phyloP scores from a whole-genome alignment of 2,113 vertebrate genomes.

The Spilogale gracilis region DNA sequence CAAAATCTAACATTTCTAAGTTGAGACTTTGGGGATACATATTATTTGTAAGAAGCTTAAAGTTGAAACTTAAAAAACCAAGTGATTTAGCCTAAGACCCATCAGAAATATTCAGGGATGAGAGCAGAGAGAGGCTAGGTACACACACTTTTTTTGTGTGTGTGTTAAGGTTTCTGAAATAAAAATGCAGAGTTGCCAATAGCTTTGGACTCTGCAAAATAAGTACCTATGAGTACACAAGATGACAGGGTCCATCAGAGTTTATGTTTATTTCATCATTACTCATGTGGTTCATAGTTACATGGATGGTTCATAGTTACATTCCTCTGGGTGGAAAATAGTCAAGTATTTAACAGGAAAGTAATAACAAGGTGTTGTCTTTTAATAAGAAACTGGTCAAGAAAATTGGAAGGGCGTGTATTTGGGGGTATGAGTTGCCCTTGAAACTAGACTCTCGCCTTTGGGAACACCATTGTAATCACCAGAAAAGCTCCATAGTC shows the following conservation, averaged over 20 bases:
- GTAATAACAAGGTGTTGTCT: neutral
- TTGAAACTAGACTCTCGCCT: neutral
- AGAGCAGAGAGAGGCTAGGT: neutral
- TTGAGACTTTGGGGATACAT: neutral
- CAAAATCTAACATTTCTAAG: conserved; percentile 28
- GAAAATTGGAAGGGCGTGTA: neutral
- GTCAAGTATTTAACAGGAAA: neutral
- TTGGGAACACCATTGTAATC: neutral
- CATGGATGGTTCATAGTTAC: neutral
- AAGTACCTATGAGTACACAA: neutral
- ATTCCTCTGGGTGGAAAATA: neutral
- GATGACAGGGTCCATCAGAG: neutral
- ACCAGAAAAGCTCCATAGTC: neutral
- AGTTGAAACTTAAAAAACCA: conserved; percentile 39
- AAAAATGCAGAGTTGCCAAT: neutral
- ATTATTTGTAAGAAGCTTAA: conserved; percentile 49
- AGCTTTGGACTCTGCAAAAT: neutral
- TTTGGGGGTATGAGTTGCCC: neutral
- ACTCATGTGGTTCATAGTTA: neutral
- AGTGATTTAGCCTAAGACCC: neutral
- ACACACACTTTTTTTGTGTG: neutral
- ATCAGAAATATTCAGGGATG: neutral
- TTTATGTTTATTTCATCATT: neutral
- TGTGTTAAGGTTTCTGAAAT: neutral
- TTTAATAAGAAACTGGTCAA: neutral